phyloP scores from a whole-genome alignment of 2,113 vertebrate genomes.

The Leptosomus discolor region DNA sequence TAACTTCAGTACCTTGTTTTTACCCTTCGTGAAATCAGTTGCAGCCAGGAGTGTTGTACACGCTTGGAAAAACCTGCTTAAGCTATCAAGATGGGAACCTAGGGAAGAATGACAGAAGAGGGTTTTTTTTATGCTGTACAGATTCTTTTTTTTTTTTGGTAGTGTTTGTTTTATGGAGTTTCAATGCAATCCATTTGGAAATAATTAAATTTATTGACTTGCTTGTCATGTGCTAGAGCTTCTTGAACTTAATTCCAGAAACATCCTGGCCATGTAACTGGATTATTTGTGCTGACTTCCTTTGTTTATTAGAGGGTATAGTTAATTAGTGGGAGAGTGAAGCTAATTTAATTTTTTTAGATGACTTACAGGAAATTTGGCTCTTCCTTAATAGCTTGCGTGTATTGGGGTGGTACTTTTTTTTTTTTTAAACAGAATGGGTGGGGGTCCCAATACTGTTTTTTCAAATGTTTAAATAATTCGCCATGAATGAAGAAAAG shows the following conservation, averaged over 20 bases:
- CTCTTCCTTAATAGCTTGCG: not conserved
- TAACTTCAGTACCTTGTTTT: not conserved
- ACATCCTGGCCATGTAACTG: not conserved
- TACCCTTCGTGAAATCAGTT: not conserved
- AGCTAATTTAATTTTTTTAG: not conserved
- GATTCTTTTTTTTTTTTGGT: not conserved
- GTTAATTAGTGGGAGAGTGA: not conserved
- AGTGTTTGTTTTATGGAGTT: not conserved
- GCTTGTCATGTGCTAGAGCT: not conserved
- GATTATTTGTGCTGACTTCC: not conserved
- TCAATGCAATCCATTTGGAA: not conserved
- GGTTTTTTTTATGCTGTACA: not conserved
- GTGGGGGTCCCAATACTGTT: fast-evolving
- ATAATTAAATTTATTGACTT: not conserved
- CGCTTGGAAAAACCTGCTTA: not conserved
- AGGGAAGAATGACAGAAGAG: not conserved
- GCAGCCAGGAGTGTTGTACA: not conserved
- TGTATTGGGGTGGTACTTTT: not conserved
- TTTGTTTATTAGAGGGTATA: not conserved
- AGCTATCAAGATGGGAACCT: not conserved
- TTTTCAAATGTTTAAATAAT: not conserved
- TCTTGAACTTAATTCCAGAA: not conserved
- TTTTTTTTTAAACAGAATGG: not conserved
- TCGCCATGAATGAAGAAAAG: not conserved
- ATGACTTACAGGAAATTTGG: not conserved